Conservation (phyloP, 2,888 invertebrate species). For the Fragum sueziense region DNA sequence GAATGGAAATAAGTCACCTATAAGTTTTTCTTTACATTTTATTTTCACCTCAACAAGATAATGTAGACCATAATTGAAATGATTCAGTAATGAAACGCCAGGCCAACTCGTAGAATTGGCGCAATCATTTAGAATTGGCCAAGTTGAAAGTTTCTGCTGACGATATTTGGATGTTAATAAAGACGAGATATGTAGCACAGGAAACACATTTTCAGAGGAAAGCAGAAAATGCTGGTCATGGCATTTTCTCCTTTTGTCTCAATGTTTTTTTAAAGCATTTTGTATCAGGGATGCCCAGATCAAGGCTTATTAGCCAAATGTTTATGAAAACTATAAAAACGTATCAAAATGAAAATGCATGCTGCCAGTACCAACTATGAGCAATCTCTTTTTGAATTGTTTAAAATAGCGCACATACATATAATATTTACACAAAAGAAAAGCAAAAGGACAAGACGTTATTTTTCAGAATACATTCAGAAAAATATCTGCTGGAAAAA, state of each 20-base stretch:
- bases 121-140: too few relatives aligned
- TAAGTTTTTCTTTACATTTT: too few relatives aligned
- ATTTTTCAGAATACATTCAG: neutral
- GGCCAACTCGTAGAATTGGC: too few relatives aligned
- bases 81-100: too few relatives aligned
- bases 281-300: neutral
- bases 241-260: neutral
- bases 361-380: neutral
- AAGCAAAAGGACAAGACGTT: neutral
- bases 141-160: too few relatives aligned
- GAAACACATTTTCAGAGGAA: too few relatives aligned
- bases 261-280: neutral
- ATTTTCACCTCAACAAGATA: too few relatives aligned
- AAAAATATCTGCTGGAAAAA: neutral
- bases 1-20: too few relatives aligned
- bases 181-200: too few relatives aligned
- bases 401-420: neutral
- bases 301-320: neutral
- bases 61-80: too few relatives aligned
- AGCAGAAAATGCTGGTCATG: too few relatives aligned
- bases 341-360: neutral
- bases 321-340: neutral
- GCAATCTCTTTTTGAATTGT: neutral
- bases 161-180: too few relatives aligned
- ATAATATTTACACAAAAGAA: neutral